Percentiles rank a stretch among this genome's conserved stretches.
Evolutionary conservation across 92 coral and sea anemone species (phyloP).

Genomic region (Porites lobata): DNA sequence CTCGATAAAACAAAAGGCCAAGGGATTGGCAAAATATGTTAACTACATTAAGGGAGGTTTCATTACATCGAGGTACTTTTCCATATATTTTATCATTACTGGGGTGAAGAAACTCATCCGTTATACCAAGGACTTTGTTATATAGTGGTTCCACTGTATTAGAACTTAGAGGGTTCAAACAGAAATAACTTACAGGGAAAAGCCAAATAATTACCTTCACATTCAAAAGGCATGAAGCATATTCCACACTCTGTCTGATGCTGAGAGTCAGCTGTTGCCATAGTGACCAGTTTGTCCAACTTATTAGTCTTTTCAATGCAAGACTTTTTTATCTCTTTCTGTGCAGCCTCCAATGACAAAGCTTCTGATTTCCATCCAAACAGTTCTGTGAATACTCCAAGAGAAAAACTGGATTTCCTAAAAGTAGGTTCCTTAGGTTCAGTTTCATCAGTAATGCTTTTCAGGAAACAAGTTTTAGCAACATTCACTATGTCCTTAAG

Average conservation of each 20-base stretch:
- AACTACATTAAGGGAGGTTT: too few species aligned
- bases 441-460: background rate
- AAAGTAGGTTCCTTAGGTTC: background rate
- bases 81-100: too few species aligned
- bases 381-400: slow-evolving; percentile 45
- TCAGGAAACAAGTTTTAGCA: slow-evolving; percentile 14
- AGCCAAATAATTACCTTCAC: background rate
- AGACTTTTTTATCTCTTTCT: slow-evolving; percentile 28
- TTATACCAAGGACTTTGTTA: too few species aligned
- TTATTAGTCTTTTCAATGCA: background rate
- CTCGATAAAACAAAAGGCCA: too few species aligned
- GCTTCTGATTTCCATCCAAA: slow-evolving; percentile 57
- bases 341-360: slow-evolving; percentile 47
- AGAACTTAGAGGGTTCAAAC: too few species aligned
- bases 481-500: slow-evolving; percentile 56
- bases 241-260: slow-evolving; percentile 52
- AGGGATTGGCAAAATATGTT: too few species aligned
- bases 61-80: too few species aligned
- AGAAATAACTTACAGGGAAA: background rate
- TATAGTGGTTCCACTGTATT: too few species aligned
- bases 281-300: too few species aligned
- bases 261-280: background rate
- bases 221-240: slow-evolving; percentile 44
- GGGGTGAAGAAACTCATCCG: too few species aligned
- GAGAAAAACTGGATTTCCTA: slow-evolving; percentile 22